A percentile compares a stretch with the other conserved stretches of the same genome.
Conservation (phyloP, 1,140 invertebrate species). For the Trigoniulus corallinus region DNA sequence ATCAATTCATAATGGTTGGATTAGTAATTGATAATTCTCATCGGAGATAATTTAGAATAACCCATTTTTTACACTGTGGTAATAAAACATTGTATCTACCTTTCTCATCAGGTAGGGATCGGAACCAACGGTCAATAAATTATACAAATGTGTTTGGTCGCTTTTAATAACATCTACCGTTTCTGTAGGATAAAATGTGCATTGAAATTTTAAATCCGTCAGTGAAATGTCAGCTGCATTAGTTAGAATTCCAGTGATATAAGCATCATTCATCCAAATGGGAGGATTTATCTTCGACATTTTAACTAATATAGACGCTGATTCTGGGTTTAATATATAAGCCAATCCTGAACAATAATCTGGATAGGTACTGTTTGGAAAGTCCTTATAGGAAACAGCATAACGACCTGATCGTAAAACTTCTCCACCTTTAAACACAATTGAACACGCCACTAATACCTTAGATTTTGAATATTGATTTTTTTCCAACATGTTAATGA, state of each 20-base stretch:
- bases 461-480: neutral
- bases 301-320: neutral
- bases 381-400: neutral
- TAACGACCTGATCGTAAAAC: neutral
- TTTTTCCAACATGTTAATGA: neutral
- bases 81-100: too few relatives aligned
- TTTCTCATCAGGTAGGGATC: too few relatives aligned
- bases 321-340: neutral
- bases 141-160: too few relatives aligned
- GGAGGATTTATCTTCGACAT: neutral
- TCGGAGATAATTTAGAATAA: too few relatives aligned
- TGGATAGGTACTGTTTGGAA: neutral
- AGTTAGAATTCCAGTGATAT: neutral
- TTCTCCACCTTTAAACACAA: neutral
- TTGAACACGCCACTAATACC: neutral
- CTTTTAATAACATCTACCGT: too few relatives aligned
- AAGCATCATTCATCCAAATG: slow-evolving; percentile 1
- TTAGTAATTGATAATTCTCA: too few relatives aligned
- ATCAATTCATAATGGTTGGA: too few relatives aligned
- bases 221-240: neutral
- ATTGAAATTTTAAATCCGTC: neutral
- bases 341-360: neutral
- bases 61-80: too few relatives aligned
- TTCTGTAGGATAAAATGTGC: neutral
- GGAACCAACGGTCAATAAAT: too few relatives aligned